Conservation (phyloP, 2,888 invertebrate genomes). For the Tholera decimalis region DNA sequence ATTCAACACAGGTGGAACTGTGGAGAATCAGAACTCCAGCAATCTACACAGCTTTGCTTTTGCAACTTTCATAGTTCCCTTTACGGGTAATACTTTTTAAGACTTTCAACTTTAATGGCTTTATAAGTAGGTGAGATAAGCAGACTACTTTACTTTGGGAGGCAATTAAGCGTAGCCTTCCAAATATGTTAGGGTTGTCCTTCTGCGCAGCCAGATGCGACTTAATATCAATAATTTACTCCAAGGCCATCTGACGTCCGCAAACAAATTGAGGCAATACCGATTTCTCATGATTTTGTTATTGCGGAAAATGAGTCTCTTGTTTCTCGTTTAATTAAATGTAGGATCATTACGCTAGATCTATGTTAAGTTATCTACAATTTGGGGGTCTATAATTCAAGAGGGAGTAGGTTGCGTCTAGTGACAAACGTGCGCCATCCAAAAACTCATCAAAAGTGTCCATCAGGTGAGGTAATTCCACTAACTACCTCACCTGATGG, state of each 20-base stretch:
- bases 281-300: background rate
- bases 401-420: background rate
- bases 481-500: too few relatives aligned
- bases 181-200: conserved; percentile 18
- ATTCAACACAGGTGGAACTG: conserved; percentile 47
- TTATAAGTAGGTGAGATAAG: conserved; percentile 28
- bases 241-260: conserved; percentile 6
- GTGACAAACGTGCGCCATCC: background rate
- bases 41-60: conserved; percentile 46
- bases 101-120: conserved; percentile 35
- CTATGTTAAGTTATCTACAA: background rate
- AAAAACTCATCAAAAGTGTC: too few relatives aligned
- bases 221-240: conserved; percentile 37
- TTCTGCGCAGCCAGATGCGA: conserved; percentile 32
- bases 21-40: conserved; percentile 13
- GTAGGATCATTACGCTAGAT: background rate
- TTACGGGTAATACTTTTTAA: conserved; percentile 29
- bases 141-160: conserved; percentile 21
- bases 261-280: conserved; percentile 28
- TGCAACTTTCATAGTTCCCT: conserved; percentile 44
- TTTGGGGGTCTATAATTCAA: background rate
- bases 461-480: too few relatives aligned
- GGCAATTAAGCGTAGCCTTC: conserved; percentile 15
- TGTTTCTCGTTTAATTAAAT: background rate
- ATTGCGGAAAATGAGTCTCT: background rate